Base-by-base conservation (phyloP, 1,140 invertebrate species). In the Neoseiulus cucumeris region DNA sequence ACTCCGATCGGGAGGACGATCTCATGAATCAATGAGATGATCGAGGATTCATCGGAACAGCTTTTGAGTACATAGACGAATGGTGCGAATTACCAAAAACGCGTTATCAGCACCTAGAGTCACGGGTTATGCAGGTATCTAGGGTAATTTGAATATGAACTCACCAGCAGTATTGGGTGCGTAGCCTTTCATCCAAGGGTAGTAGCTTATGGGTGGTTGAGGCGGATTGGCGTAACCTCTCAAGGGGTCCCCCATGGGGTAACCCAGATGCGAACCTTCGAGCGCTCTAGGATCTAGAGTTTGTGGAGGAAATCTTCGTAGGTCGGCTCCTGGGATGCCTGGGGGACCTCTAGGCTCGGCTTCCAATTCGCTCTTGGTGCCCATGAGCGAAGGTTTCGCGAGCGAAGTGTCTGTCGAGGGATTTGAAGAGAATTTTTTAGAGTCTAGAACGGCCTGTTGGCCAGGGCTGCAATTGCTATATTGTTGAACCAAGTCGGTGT, bases 121-220 rank as follows among this genome's bases (percentile, higher is more conserved):
- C n/a, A n/a, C n/a, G n/a, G n/a, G n/a, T n/a, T n/a, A n/a, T n/a
- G n/a, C n/a, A n/a, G n/a, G n/a, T n/a, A n/a, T n/a, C n/a, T n/a
- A n/a, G n/a, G n/a, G n/a, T n/a, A n/a, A n/a, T n/a, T n/a, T n/a
- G n/a, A n/a, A n/a, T n/a, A n/a, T n/a, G n/a, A n/a, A 59, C 51
- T 59, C 33, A 59, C 51, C 51, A 20, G 51, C 51, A 25, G 51
- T 17, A 25, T 59, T 59, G 51, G 51, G 22, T 59, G 51, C 51
- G 22, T 59, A 59, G 51, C 51, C 51, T 59, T 59, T 59, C 51
- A 59, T 59, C 51, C 51, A 59, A 33, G 51, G 51, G 51, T 59
- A 59, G 51, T 59, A 59, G 51, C 25, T 29, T 20, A 59, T 59
- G 25, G 51, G 51, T 25, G 51, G 25, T 59, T 59, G 51, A 17